A percentile compares a stretch with the other conserved stretches of the same genome.
phyloP scores from a whole-genome alignment of 2,888 invertebrate genomes.

The Papilio protenor region DNA sequence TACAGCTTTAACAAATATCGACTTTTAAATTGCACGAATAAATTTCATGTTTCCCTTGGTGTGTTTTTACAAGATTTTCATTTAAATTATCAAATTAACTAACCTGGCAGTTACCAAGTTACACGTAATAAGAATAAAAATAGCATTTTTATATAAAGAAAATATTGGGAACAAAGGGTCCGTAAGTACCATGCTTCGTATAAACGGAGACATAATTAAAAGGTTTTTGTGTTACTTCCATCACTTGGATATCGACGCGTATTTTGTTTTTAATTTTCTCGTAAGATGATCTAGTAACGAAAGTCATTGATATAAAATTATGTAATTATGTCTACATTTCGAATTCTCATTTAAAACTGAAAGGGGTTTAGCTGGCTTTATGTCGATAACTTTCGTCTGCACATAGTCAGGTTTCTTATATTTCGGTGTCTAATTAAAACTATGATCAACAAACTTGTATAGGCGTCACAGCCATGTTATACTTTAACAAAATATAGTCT shows the following conservation, averaged over 20 bases:
- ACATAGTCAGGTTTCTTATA: not conserved
- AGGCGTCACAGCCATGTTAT: too few species aligned
- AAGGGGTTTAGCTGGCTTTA: too few species aligned
- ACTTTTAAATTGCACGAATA: not conserved
- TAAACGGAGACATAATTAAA: conserved; percentile 2
- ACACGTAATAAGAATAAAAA: not conserved
- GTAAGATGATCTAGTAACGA: not conserved
- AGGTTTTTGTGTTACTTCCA: conserved; percentile 4
- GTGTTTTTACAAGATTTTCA: not conserved
- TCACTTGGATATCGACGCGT: not conserved
- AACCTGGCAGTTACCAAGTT: not conserved
- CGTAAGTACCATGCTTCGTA: not conserved
- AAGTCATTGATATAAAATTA: not conserved
- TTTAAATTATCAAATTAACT: not conserved
- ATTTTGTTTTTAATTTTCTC: not conserved
- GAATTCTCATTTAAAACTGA: too few species aligned
- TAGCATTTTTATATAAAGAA: not conserved
- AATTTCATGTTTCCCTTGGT: not conserved
- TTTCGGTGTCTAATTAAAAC: not conserved
- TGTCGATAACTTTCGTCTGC: too few species aligned
- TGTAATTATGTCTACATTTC: too few species aligned
- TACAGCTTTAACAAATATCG: conserved; percentile 4
- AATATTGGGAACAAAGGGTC: not conserved
- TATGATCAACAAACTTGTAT: not conserved
- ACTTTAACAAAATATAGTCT: too few species aligned